Evolutionary conservation across 2,888 invertebrate species (phyloP), one percentile per base, ranked within the genome.

Genomic region (Stegophylla sp.): DNA sequence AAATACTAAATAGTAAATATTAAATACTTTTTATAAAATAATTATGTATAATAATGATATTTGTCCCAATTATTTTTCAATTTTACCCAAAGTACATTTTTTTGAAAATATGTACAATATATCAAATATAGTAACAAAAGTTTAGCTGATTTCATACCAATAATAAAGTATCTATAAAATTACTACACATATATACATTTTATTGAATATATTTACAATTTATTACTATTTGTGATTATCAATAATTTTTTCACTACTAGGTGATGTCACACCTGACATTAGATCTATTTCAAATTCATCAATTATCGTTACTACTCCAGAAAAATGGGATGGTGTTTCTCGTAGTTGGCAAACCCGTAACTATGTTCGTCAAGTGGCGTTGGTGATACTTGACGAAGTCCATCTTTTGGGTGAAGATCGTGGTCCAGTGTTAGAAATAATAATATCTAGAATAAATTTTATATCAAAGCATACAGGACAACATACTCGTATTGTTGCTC

Each of bases 241-340:
- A 20, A 41, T 64, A 1, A 41, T 67, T 61, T 61, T 79, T 23
- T 76, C 34, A 69, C 53, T 56, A 28, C 7, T 73, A 84, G 85
- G 85, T 83, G 91, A 91, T 85, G 93, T 95, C 0, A 92, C 94
- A 0, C 97, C 97, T 0, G 95, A 96, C 85, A 91, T 93, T 79
- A 88, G 91, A 82, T 92, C 95, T 0, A 95, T 99, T 82, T 90
- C 92, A 0, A 90, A 88, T 73, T 93, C 97, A 0, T 93, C 95
- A 86, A 92, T 99, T 0, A 98, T 99, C 84, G 96, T 99, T 0
- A 99, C 99, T 0, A 99, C 99, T 0, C 99, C 99, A 0, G 99
- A 99, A 88, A 99, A 99, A 87, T 99, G 99, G 99, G 99, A 99
- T 87, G 98, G 98, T 76, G 95, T 99, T 85, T 97, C 97, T 87